A percentile compares a stretch with the other conserved stretches of the same genome.
Evolutionary conservation across 2,888 invertebrate genomes (phyloP).

Genomic region (Apodemia mormo): DNA sequence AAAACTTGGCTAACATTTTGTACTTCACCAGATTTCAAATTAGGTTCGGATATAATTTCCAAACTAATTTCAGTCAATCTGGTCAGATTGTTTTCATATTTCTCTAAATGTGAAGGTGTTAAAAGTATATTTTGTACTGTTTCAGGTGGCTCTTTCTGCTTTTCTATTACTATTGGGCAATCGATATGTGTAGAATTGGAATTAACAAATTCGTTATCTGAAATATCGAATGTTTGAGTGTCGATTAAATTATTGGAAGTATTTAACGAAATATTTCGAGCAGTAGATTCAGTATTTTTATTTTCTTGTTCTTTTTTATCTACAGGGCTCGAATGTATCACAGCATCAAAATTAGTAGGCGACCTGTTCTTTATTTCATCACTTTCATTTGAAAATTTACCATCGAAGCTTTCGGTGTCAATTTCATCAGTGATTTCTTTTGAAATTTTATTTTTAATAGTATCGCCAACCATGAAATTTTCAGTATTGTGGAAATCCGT

Average conservation of each 20-base stretch:
- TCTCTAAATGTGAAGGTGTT: conserved; percentile 29
- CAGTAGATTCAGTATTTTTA: background rate
- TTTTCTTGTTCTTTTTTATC: background rate
- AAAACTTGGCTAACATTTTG: conserved; percentile 45
- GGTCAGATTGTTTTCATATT: conserved; percentile 22
- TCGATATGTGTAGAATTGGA: background rate
- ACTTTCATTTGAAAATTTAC: conserved; percentile 27
- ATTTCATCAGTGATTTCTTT: background rate
- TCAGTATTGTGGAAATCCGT: background rate
- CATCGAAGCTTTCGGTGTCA: conserved; percentile 2
- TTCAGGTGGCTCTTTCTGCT: conserved; percentile 52
- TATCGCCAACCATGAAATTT: background rate
- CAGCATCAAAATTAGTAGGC: background rate
- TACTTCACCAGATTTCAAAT: conserved; percentile 58
- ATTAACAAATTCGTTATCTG: background rate
- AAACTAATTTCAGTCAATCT: background rate
- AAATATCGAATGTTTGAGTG: conserved; percentile 1
- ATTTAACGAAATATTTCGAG: background rate
- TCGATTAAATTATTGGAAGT: background rate
- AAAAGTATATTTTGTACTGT: conserved; percentile 64
- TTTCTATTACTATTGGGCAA: conserved; percentile 24
- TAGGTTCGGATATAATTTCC: background rate
- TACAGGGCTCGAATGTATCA: background rate
- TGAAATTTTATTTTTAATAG: background rate
- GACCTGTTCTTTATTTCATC: background rate